Conservation (phyloP, 1,140 invertebrate genomes). For the Lasioglossum albipes region DNA sequence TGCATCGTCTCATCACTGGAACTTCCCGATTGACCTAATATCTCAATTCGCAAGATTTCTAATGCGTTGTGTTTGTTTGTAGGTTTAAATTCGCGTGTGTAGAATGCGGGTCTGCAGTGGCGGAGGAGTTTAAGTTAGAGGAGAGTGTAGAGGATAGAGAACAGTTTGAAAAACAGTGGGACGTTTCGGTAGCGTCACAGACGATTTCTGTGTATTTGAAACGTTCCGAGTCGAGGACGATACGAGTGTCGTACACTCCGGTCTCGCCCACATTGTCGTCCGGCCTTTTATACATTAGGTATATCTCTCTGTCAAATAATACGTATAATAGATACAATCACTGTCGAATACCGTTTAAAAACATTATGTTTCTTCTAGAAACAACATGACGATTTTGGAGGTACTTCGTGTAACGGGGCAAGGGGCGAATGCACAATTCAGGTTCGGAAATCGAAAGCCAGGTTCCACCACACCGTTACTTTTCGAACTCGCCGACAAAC, state of each 20-base stretch:
- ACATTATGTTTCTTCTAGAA: constrained; percentile 81
- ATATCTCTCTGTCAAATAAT: constrained; percentile 12
- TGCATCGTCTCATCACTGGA: no score
- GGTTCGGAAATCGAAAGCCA: constrained; percentile 93
- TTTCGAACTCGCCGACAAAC: constrained; percentile 92
- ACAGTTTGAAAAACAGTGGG: constrained; percentile 67
- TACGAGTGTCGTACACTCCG: constrained; percentile 76
- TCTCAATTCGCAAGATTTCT: neutral
- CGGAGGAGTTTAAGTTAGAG: constrained; percentile 76
- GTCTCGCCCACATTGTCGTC: constrained; percentile 68
- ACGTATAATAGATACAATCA: no score
- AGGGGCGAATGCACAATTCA: constrained; percentile 92
- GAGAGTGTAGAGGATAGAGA: constrained; percentile 66
- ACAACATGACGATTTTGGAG: constrained; percentile 96
- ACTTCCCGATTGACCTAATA: no score
- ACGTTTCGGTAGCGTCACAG: constrained; percentile 62
- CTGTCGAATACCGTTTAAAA: neutral
- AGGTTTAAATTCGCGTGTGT: constrained; percentile 74
- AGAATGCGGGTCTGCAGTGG: constrained; percentile 68
- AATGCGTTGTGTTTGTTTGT: neutral
- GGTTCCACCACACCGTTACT: constrained; percentile 86
- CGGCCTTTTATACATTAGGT: constrained; percentile 77
- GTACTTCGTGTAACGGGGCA: constrained; percentile 89
- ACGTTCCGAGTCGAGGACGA: constrained; percentile 76
- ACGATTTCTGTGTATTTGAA: constrained; percentile 75